Evolutionary conservation across 2,888 invertebrate species (phyloP).

Genomic region (Drosophila bunnanda): DNA sequence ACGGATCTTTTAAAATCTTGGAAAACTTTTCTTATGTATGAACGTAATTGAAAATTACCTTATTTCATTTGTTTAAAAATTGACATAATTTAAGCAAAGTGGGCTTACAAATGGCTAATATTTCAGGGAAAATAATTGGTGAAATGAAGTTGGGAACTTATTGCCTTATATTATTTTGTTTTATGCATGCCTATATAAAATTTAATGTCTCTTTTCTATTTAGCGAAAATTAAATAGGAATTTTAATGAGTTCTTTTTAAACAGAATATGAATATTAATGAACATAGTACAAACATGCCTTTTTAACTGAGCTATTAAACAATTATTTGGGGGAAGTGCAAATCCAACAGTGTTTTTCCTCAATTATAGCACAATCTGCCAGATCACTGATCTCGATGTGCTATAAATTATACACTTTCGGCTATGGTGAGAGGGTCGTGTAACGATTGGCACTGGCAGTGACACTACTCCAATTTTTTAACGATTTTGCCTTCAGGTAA

Average conservation of each 20-base stretch:
- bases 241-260: neutral
- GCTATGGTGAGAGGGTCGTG: slow-evolving; percentile 7
- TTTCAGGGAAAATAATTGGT: neutral
- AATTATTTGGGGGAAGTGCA: slow-evolving; percentile 1
- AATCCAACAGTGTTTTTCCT: slow-evolving; percentile 4
- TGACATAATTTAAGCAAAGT: neutral
- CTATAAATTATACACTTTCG: slow-evolving; percentile 15
- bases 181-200: neutral
- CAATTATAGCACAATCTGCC: neutral
- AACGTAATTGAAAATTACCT: neutral
- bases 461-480: slow-evolving; percentile 28
- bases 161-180: neutral
- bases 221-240: neutral
- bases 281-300: neutral
- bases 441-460: slow-evolving; percentile 22
- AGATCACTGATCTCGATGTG: slow-evolving; percentile 1
- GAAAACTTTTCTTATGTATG: no score
- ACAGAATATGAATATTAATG: neutral
- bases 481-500: slow-evolving; percentile 29
- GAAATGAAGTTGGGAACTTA: no score
- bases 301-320: slow-evolving; percentile 4
- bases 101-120: neutral
- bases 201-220: neutral
- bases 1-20: neutral
- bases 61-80: neutral